phyloP scores from a whole-genome alignment of 1,140 invertebrate species.

The Schlechtendalia chinensis region DNA sequence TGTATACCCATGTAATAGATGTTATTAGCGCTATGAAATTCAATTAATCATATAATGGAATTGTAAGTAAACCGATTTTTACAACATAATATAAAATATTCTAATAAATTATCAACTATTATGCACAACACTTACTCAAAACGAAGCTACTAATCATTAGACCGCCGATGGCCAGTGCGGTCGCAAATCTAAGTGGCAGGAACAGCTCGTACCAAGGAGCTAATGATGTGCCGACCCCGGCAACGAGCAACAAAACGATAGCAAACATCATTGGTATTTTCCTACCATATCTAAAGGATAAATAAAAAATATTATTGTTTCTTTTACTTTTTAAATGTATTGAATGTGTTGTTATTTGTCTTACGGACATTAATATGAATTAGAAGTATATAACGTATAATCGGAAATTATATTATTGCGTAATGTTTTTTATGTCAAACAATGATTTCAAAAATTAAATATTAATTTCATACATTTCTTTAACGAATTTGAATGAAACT shows the following conservation, averaged over 20 bases:
- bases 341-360: not conserved
- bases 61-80: not conserved
- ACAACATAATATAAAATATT: not conserved
- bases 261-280: slow-evolving; percentile 72
- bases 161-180: slow-evolving; percentile 64
- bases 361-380: not conserved
- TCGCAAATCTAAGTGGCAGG: slow-evolving; percentile 59
- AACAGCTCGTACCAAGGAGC: slow-evolving; percentile 60
- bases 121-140: slow-evolving; percentile 57
- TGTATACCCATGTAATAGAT: not conserved
- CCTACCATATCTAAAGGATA: slow-evolving; percentile 65
- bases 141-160: slow-evolving; percentile 71
- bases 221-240: slow-evolving; percentile 60
- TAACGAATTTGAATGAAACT: too few species aligned
- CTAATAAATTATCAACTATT: not conserved
- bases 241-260: slow-evolving; percentile 66
- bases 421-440: too few species aligned
- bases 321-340: not conserved
- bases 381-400: too few species aligned
- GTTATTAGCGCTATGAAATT: not conserved
- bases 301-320: not conserved
- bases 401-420: too few species aligned
- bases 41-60: not conserved
- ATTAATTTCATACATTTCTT: too few species aligned
- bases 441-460: too few species aligned